Evolutionary conservation across 2,113 vertebrate species (phyloP).

Genomic region (Reinhardtius hippoglossoides): DNA sequence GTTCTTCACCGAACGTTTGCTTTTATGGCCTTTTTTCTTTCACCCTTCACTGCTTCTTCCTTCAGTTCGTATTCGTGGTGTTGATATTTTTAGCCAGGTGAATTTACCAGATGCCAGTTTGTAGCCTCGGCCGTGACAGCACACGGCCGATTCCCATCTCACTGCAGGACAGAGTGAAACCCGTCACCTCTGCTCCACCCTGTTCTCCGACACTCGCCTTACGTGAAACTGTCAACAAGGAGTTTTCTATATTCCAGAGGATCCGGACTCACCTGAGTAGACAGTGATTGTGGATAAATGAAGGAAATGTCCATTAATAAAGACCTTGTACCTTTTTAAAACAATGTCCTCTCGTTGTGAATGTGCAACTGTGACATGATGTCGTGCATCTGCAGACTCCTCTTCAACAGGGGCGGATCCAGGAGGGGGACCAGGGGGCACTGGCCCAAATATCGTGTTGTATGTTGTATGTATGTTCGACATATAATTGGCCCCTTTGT

Average conservation of each 20-base stretch:
- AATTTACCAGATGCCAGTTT: slow-evolving; percentile 52
- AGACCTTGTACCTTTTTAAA: slow-evolving; percentile 42
- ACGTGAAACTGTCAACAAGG: slow-evolving; percentile 18
- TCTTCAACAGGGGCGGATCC: too few species aligned
- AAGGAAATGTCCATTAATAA: slow-evolving; percentile 43
- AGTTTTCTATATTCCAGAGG: background rate
- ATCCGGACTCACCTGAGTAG: slow-evolving; percentile 18
- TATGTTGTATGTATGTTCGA: too few species aligned
- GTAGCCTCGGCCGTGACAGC: slow-evolving; percentile 31
- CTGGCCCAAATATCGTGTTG: too few species aligned
- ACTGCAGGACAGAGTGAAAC: slow-evolving; percentile 1
- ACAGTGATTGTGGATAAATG: slow-evolving; percentile 26
- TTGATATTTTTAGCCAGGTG: slow-evolving; percentile 19
- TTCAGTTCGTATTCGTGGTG: background rate
- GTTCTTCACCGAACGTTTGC: too few species aligned
- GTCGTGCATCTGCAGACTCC: too few species aligned
- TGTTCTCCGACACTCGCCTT: slow-evolving; percentile 41
- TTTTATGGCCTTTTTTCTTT: background rate
- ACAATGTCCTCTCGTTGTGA: slow-evolving; percentile 5
- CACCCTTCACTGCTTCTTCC: background rate
- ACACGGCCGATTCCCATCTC: background rate
- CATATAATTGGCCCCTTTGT: too few species aligned
- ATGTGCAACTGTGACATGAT: too few species aligned
- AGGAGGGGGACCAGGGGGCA: too few species aligned
- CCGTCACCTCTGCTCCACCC: background rate